Percentiles rank a stretch among this genome's conserved stretches.
Conservation (phyloP, 2,888 invertebrate genomes). For the Archips crataeganus region DNA sequence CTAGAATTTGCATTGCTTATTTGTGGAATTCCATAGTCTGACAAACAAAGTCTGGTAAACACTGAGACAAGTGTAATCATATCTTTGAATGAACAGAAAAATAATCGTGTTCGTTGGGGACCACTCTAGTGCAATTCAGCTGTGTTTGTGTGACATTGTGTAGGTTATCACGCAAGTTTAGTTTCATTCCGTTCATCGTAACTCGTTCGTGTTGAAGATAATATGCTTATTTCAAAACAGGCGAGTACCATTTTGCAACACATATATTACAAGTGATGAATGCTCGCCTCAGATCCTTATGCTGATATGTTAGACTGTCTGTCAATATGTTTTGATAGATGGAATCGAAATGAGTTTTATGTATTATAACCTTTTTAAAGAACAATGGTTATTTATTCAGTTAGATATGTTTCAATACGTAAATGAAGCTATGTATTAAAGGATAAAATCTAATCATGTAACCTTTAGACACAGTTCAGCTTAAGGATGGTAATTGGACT, state of each 20-base stretch:
- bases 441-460: no score
- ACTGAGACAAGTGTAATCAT: no score
- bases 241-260: conserved; percentile 27
- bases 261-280: conserved; percentile 39
- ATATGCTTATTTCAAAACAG: conserved; percentile 6
- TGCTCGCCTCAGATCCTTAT: conserved; percentile 30
- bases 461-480: no score
- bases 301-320: conserved; percentile 36
- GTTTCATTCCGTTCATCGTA: neutral
- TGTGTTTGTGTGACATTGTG: no score
- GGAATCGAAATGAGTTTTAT: conserved; percentile 24
- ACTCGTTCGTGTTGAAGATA: neutral
- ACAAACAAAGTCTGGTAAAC: no score
- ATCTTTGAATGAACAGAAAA: no score
- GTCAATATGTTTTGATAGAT: conserved; percentile 40
- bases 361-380: conserved; percentile 16
- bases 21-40: no score
- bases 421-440: neutral
- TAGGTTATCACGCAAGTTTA: neutral
- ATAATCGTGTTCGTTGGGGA: no score
- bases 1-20: no score
- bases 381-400: neutral
- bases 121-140: no score
- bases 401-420: neutral
- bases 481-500: no score